Evolutionary conservation across 2,113 vertebrate species (phyloP).

Genomic region (Scophthalmus maximus): DNA sequence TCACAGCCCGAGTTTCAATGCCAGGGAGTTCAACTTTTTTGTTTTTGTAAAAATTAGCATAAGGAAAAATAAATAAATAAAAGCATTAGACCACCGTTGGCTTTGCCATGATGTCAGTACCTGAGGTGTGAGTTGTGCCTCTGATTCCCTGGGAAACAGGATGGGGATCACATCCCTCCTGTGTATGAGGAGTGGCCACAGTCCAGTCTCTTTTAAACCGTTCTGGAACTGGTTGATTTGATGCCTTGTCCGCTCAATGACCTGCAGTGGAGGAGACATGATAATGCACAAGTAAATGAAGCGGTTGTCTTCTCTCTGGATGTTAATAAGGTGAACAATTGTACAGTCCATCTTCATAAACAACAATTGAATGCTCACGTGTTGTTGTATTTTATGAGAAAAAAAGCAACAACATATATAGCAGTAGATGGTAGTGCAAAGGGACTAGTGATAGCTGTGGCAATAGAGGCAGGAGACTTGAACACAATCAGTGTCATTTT

Average conservation of each 20-base stretch:
- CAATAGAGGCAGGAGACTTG: too few species aligned
- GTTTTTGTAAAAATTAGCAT: too few species aligned
- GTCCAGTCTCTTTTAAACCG: constrained; percentile 52
- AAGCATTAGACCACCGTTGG: too few species aligned
- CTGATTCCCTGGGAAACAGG: constrained; percentile 60
- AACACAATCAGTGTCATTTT: too few species aligned
- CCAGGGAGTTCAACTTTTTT: too few species aligned
- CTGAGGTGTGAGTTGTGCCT: constrained; percentile 55
- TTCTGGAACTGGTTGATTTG: constrained; percentile 44
- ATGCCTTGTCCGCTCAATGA: constrained; percentile 32
- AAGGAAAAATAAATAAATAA: too few species aligned
- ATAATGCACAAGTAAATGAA: background rate
- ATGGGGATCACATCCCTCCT: constrained; percentile 53
- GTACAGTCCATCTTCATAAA: background rate
- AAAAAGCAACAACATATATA: too few species aligned
- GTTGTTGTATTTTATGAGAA: background rate
- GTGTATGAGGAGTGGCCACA: constrained; percentile 51
- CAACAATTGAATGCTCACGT: background rate
- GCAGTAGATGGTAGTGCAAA: too few species aligned
- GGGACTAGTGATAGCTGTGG: too few species aligned
- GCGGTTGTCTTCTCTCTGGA: background rate
- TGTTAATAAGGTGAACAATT: background rate
- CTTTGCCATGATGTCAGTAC: too few species aligned
- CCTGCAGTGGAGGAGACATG: constrained; percentile 28
- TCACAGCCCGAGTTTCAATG: too few species aligned